A percentile compares a stretch with the other conserved stretches of the same genome.
Evolutionary conservation across 1,140 invertebrate genomes (phyloP).

Genomic region (Antheraea mylitta): DNA sequence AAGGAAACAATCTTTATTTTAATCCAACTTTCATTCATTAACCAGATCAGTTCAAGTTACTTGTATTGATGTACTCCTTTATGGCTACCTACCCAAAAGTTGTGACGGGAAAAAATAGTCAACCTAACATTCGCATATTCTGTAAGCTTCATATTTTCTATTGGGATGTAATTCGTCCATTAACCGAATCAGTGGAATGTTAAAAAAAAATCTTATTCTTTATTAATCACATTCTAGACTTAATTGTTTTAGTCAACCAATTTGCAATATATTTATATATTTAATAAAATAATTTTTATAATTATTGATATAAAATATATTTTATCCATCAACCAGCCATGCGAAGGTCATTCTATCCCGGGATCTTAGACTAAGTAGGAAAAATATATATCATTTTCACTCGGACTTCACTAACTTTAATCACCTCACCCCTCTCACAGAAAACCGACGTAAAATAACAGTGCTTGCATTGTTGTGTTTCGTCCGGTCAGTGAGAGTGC

Average conservation of each 20-base stretch:
- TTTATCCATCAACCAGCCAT: background rate
- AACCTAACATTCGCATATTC: conserved; percentile 25
- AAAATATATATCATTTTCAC: no score
- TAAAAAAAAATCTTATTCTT: conserved; percentile 19
- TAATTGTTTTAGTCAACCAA: conserved; percentile 20
- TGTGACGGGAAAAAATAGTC: conserved; percentile 23
- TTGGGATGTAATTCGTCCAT: conserved; percentile 19
- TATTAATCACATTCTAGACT: conserved; percentile 22
- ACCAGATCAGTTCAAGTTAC: conserved; percentile 24
- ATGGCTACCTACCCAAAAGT: conserved; percentile 18
- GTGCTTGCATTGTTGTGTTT: no score
- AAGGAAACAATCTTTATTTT: conserved; percentile 32
- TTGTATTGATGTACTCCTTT: conserved; percentile 17
- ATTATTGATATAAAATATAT: background rate
- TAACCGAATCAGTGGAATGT: conserved; percentile 19
- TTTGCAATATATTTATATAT: conserved; percentile 17
- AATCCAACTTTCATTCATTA: conserved; percentile 22
- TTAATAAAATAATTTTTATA: no score
- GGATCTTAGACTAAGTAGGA: conserved; percentile 12
- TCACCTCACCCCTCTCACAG: no score
- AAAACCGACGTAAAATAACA: no score
- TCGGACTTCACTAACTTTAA: no score
- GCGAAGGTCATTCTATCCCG: background rate
- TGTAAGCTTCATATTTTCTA: conserved; percentile 24
- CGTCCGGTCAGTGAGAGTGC: no score